Percentiles rank a stretch among this genome's conserved stretches.
These are phyloP conservation scores for Pristionchus mayeri DNA, from an alignment of 2,888 invertebrate genomes.

Conservation along the genomic window DNA sequence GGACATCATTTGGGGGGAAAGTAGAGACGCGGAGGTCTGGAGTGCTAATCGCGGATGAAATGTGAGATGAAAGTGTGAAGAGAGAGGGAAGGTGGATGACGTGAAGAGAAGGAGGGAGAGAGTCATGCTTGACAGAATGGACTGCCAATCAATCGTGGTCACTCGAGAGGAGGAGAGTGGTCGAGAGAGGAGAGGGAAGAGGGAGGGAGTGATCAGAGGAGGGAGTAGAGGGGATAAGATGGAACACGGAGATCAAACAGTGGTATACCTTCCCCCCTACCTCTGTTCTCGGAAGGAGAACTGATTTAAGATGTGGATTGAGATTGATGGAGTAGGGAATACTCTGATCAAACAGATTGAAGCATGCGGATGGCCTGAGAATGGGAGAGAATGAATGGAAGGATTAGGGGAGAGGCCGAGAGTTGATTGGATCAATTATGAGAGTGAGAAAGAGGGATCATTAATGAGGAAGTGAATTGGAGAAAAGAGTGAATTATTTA, in stretches of 20 bases:
- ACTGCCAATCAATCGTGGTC: constrained; percentile 40
- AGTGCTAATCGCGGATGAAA: constrained; percentile 17
- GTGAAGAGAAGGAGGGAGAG: not conserved
- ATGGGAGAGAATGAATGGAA: not conserved
- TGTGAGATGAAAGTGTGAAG: not conserved
- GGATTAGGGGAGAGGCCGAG: not conserved
- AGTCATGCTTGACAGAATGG: constrained; percentile 9
- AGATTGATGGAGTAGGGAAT: not conserved
- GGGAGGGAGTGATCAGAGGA: constrained; percentile 5
- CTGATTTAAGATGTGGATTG: not conserved
- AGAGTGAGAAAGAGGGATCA: constrained; percentile 17
- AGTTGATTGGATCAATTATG: constrained; percentile 27
- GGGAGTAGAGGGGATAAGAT: constrained; percentile 1
- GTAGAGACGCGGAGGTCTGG: not conserved
- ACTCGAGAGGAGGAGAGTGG: constrained; percentile 19
- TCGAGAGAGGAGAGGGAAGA: not conserved
- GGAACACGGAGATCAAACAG: constrained; percentile 31
- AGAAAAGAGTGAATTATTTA: constrained; percentile 12
- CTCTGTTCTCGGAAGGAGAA: not conserved
- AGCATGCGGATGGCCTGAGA: not conserved
- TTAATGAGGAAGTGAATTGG: constrained; percentile 31
- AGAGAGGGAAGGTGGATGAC: not conserved
- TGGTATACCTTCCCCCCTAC: not conserved
- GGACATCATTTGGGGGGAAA: not conserved
- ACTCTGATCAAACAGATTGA: not conserved